Base-by-base conservation (phyloP, 2,888 invertebrate species). In the Caenorhabditis drosophilae region DNA sequence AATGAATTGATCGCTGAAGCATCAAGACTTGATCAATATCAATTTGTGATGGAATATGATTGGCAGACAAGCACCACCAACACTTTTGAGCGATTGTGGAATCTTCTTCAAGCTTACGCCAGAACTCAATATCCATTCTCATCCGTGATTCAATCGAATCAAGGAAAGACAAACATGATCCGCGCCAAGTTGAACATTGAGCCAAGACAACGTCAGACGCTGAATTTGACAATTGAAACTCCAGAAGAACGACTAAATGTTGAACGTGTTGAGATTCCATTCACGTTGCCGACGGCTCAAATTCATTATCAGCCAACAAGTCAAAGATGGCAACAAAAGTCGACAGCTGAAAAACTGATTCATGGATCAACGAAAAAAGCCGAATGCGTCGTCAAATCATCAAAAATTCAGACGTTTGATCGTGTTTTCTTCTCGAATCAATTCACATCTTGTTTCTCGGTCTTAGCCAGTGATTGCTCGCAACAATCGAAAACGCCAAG, bases 381-480 rank as follows among this genome's bases (percentile, higher is more conserved):
- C 59, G 49, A 67, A 25, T 70, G 70, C 47, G 57, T 64, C 35
- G 64, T 70, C 52, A 70, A 67, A 59, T 38, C 52, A 53, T 58
- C 53, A 51, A 58, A 64, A 46, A 52, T 64, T 50, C 50, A 59
- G 27, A 83, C 84, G 26, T 84, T 84, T 76, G 84, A 84, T 57
- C 71, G 73, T 35, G 75, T 78, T 35, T 48, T 50, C 64, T 80
- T 72, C 71, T 66, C 73, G 23, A 78, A 75, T 48, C 77, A 82
- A 35, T 50, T 80, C 51, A 74, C 77, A 47, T 66, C 63, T 47
- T 85, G 85, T 78, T 84, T 81, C 71, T 81, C 84, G 49, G 79
- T 86, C 18, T 64, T 85, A 59, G 83, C 84, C 70, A 85, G 85
- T 77, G 85, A 86, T 73, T 85, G 85, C 72, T 79, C 83, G 45